Conservation (phyloP, 2,113 vertebrate species). For the Emydocephalus ijimae region DNA sequence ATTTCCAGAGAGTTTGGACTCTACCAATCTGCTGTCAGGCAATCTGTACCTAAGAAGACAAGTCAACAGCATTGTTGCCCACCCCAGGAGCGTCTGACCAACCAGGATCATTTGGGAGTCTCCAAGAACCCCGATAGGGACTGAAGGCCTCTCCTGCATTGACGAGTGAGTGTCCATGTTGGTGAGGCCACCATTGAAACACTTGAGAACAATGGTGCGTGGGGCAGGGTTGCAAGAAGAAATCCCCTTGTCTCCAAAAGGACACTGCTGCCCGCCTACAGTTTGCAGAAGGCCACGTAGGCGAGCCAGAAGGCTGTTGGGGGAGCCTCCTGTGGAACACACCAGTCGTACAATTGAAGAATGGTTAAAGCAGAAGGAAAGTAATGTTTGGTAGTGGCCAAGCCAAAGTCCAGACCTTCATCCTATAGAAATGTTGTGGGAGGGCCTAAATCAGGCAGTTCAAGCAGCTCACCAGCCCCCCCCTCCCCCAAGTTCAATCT, state of each 20-base stretch:
- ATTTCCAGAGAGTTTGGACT: too few relatives aligned
- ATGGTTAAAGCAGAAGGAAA: neutral
- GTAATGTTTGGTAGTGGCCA: neutral
- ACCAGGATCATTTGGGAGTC: too few relatives aligned
- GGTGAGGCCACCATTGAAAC: neutral
- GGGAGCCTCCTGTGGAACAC: neutral
- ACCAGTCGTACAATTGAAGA: neutral
- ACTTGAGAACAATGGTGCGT: neutral
- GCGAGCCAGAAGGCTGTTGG: neutral
- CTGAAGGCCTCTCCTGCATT: neutral
- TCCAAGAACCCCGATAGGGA: neutral
- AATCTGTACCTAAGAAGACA: too few relatives aligned
- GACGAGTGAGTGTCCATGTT: neutral
- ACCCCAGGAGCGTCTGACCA: too few relatives aligned
- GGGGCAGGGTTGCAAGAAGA: neutral
- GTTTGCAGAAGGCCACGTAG: neutral
- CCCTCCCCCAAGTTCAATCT: neutral
- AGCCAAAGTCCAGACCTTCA: neutral
- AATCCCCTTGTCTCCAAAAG: neutral
- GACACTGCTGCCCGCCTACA: neutral
- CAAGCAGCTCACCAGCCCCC: neutral
- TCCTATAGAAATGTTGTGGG: neutral
- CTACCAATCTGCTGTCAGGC: too few relatives aligned
- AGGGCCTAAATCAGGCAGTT: neutral
- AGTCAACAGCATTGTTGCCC: too few relatives aligned